Base-by-base conservation (phyloP, 1,140 invertebrate species). In the Nymphalis io region DNA sequence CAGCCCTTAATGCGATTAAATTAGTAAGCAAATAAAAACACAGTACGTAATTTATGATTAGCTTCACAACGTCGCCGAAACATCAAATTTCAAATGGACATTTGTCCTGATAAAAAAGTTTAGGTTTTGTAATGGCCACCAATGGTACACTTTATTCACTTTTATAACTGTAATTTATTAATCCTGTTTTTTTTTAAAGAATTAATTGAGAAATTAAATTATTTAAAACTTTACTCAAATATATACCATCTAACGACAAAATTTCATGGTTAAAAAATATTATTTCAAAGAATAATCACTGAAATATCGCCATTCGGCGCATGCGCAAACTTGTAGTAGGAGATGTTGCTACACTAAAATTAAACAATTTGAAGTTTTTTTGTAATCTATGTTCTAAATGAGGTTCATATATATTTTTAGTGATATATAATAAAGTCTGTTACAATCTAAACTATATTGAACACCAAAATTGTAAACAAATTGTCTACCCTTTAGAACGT, bases 51-150 rank as follows among this genome's bases (percentile, higher is more conserved):
- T 83, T 87, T 85, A 82, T 79, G 80, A 86, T 83, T 85, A 84
- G 82, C 78, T 87, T 85, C 85, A 89, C 85, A 88, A 88, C 87
- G 88, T 91, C 88, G 89, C 89, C 89, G 87, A 91, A 91, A 91
- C 87, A 91, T 91, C 89, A 90, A 51, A 51, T 20, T 51, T 51
- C 46, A 51, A 91, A 87, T 90, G 87, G 89, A 91, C 87, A 91
- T 91, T 91, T 87, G 85, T 89, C 80, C 88, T 84, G 89, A 89
- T 89, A 89, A 88, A 90, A 88, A 91, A 90, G 87, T 91, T 91
- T 90, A 89, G 87, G 84, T 88, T 89, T 91, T 89, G 89, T 90
- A 91, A 91, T 91, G 89, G 89, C 89, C 89, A 91, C 89, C 89
- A 89, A 88, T 91, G 85, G 83, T 87, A 89, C 89, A 91, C 89